Percentiles rank a stretch among this genome's conserved stretches.
phyloP scores from a whole-genome alignment of 1,140 invertebrate species.

The Ceratina australensis region DNA sequence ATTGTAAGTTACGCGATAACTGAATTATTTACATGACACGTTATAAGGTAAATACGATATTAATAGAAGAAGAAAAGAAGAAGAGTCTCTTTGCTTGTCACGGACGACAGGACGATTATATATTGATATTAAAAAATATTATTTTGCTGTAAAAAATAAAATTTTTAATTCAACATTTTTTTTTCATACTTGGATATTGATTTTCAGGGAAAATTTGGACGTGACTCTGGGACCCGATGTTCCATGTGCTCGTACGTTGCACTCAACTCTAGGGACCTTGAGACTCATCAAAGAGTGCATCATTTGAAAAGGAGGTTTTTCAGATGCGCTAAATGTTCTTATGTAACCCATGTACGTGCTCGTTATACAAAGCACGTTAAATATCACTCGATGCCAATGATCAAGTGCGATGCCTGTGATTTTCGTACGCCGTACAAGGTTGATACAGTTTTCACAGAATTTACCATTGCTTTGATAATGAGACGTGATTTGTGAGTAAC shows the following conservation, averaged over 20 bases:
- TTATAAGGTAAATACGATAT: no score
- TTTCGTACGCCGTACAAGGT: conserved; percentile 94
- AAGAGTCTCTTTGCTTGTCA: no score
- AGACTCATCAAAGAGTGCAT: conserved; percentile 75
- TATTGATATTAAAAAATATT: not conserved
- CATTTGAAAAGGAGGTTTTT: conserved; percentile 85
- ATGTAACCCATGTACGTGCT: conserved; percentile 93
- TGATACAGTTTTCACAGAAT: not conserved
- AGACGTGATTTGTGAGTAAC: no score
- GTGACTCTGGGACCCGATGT: conserved; percentile 51
- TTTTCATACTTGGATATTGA: not conserved
- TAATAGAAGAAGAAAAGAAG: no score
- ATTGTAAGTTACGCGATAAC: not conserved
- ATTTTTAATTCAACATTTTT: not conserved
- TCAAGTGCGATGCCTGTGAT: conserved; percentile 95
- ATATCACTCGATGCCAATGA: conserved; percentile 95
- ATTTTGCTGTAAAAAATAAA: not conserved
- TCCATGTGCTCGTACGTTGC: conserved; percentile 57
- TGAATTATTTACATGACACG: no score
- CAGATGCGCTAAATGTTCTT: conserved; percentile 92
- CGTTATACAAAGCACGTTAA: conserved; percentile 96
- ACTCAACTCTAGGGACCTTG: conserved; percentile 65
- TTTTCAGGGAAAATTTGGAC: conserved; percentile 37
- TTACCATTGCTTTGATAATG: not conserved
- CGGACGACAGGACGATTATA: not conserved